These are phyloP conservation scores for Stegastes partitus DNA, from an alignment of 2,113 vertebrate genomes.

Conservation along the genomic window DNA sequence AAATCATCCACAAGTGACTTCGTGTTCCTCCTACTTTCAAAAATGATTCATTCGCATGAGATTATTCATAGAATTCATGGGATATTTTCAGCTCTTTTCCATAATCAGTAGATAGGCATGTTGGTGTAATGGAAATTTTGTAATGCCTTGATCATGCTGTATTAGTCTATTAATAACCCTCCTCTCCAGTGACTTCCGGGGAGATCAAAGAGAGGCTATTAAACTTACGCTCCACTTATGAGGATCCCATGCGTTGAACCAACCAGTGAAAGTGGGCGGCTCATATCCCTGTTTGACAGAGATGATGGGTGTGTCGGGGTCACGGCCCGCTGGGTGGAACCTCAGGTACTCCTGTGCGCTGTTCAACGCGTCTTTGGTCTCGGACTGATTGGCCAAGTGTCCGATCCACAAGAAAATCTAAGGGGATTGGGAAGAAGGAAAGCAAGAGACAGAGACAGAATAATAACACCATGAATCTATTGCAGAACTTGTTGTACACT, in stretches of 20 bases:
- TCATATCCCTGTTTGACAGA: constrained; percentile 90
- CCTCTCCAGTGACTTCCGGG: constrained; percentile 3
- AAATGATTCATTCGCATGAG: constrained; percentile 9
- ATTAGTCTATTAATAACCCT: background rate
- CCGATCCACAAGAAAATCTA: constrained; percentile 94
- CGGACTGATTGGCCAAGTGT: constrained; percentile 84
- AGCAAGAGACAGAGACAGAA: background rate
- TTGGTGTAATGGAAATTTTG: constrained; percentile 8
- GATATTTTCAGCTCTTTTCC: background rate
- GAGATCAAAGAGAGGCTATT: background rate
- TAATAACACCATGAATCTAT: no score
- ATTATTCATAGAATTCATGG: constrained; percentile 3
- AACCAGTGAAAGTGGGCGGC: constrained; percentile 92
- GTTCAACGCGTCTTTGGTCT: constrained; percentile 85
- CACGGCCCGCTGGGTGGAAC: constrained; percentile 89
- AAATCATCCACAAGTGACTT: constrained; percentile 8
- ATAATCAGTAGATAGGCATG: background rate
- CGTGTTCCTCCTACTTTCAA: background rate
- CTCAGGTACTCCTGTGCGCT: constrained; percentile 87
- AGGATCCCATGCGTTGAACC: constrained; percentile 94
- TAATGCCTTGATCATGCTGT: background rate
- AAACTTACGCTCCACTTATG: constrained; percentile 93
- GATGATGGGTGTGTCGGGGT: constrained; percentile 86
- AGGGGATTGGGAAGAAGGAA: background rate
- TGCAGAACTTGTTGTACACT: no score